These are phyloP conservation scores for Adrianichthys oophorus DNA, from an alignment of 2,797 vertebrate genomes.

Conservation along the genomic window DNA sequence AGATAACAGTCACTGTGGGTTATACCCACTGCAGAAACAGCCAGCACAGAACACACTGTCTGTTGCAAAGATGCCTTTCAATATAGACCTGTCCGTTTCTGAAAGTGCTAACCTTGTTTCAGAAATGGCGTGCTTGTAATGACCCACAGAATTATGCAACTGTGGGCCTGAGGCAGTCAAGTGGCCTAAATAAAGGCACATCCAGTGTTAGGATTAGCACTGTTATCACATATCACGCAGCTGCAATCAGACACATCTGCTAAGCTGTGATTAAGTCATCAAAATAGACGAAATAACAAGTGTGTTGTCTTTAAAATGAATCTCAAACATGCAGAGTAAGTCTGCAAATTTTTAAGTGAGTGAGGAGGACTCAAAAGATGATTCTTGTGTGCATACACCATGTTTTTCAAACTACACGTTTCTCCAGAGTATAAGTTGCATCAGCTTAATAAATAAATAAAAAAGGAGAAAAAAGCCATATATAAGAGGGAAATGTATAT, in stretches of 20 bases:
- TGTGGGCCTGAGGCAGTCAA: slow-evolving; percentile 64
- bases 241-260: slow-evolving; percentile 40
- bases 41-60: too few relatives aligned
- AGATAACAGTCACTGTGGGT: neutral
- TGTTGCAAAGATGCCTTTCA: slow-evolving; percentile 19
- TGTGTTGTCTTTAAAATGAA: slow-evolving; percentile 8
- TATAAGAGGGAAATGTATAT: too few relatives aligned
- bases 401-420: too few relatives aligned
- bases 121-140: slow-evolving; percentile 56
- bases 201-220: slow-evolving; percentile 46
- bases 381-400: too few relatives aligned
- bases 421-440: too few relatives aligned
- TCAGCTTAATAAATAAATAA: too few relatives aligned
- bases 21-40: neutral
- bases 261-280: slow-evolving; percentile 46
- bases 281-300: slow-evolving; percentile 16
- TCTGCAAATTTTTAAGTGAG: neutral
- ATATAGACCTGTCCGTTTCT: slow-evolving; percentile 36
- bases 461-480: too few relatives aligned
- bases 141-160: slow-evolving; percentile 65
- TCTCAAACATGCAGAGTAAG: slow-evolving; percentile 12
- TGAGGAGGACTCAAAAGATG: too few relatives aligned
- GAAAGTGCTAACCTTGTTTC: slow-evolving; percentile 52
- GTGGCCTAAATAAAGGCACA: slow-evolving; percentile 76
- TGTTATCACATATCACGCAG: slow-evolving; percentile 39